Evolutionary conservation across 37 sponge, comb jelly and placozoan genomes (phyloP).

Genomic region (Ianthella basta): DNA sequence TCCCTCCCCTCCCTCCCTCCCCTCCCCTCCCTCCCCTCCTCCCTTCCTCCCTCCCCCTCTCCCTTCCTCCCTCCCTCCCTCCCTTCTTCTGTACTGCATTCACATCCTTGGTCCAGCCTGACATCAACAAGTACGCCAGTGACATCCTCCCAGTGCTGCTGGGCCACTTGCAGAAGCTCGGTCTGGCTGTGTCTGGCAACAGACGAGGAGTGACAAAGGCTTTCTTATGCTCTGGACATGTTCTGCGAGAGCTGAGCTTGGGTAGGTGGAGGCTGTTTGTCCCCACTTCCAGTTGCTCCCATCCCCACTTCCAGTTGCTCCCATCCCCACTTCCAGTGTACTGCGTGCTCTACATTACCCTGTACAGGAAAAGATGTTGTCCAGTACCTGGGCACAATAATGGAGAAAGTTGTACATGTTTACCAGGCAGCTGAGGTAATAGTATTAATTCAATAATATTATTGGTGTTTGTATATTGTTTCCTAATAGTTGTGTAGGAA

Average conservation of each 20-base stretch:
- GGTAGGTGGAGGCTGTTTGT: conserved; percentile 42
- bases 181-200: not conserved
- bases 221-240: conserved; percentile 89
- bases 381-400: conserved; percentile 69
- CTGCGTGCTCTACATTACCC: not conserved
- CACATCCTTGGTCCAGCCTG: conserved; percentile 62
- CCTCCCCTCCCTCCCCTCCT: too few relatives aligned
- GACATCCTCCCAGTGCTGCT: conserved; percentile 77
- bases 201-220: not conserved
- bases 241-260: conserved; percentile 89
- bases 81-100: too few relatives aligned
- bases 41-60: too few relatives aligned
- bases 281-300: not conserved
- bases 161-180: conserved; percentile 32
- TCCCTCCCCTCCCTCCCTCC: too few relatives aligned
- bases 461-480: too few relatives aligned
- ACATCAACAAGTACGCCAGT: conserved; percentile 64
- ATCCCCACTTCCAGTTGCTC: not conserved
- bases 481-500: too few relatives aligned
- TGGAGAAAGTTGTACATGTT: conserved; percentile 64
- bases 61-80: too few relatives aligned
- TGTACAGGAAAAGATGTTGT: conserved; percentile 48
- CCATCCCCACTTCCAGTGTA: not conserved
- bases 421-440: conserved; percentile 16
- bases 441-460: too few relatives aligned